Base-by-base conservation (phyloP, 2,888 invertebrate species). In the Drosophila niveifrons region DNA sequence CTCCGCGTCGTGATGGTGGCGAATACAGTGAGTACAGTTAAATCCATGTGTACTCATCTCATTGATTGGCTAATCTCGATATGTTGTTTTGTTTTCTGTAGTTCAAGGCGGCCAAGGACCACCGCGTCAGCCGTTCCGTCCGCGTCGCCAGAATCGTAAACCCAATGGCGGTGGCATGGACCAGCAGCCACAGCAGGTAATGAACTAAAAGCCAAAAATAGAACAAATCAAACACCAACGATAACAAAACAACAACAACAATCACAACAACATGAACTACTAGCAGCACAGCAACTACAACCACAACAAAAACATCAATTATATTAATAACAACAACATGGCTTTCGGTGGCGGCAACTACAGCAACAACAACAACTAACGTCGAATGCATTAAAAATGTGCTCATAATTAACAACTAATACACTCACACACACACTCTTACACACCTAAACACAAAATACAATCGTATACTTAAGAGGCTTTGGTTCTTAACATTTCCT, bases 171-270 rank as follows among this genome's bases (percentile, higher is more conserved):
- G 90, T 76, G 91, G 86, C 64, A 73, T 86, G 80, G 83, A 91
- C 48, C 91, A 91, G 83, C 91, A 90, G 90, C 90, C 88, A 72
- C 91, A 91, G 83, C 92, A 92, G 92, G 92, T 92, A 91, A 83
- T 83, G 80, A 92, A 91, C 90, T 92, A 90, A 90, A 75, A 64
- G 65, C 66, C 71, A 77, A 74, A 50, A 70, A 72, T 53, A 66
- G 59, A 66, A 75, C 71, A 66, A 78, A 74, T 13, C 47, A 62
- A 67, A 72, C 73, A 82, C 66, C 65, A 73, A 72, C 72, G 77
- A 78, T 72, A 81, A 73, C 81, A 83, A 72, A 71, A 65, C 52
- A 36, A 48, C 28, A 3, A 71, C 67, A 82, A 56, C 67, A 58
- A 68, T 53, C 79, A 69, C 71, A 71, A 63, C 64, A 67, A 69